Percentiles rank a stretch among this genome's conserved stretches.
These are phyloP conservation scores for Ageneiosus marmoratus DNA, from an alignment of 2,113 vertebrate genomes.

Conservation along the genomic window DNA sequence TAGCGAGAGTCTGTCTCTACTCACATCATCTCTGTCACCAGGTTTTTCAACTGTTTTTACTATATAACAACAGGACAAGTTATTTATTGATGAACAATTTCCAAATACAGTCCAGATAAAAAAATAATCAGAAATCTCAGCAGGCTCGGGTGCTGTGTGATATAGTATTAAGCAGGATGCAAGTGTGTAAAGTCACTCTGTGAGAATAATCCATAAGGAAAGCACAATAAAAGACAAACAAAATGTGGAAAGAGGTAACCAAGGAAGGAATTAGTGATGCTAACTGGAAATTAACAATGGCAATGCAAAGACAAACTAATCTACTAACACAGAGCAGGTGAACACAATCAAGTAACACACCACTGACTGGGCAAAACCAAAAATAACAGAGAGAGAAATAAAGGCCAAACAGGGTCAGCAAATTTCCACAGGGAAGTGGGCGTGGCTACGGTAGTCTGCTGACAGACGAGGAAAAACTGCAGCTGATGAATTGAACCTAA, in stretches of 20 bases:
- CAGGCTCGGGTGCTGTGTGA: too few species aligned
- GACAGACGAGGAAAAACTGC: neutral
- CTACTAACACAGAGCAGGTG: neutral
- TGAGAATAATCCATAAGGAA: neutral
- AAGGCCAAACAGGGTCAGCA: neutral
- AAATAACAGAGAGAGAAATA: neutral
- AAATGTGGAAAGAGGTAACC: neutral
- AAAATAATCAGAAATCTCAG: too few species aligned
- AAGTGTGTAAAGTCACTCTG: neutral
- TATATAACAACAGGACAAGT: too few species aligned
- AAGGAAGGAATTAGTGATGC: neutral
- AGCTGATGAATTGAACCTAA: neutral
- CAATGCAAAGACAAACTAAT: neutral
- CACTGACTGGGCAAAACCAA: neutral
- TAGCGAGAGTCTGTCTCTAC: neutral
- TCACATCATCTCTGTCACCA: neutral
- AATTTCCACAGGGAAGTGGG: neutral
- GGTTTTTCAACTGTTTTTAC: too few species aligned
- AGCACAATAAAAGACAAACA: neutral
- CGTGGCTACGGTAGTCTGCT: neutral
- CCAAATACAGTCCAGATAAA: neutral
- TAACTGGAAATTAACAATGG: too few species aligned
- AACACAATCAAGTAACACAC: neutral
- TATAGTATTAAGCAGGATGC: neutral
- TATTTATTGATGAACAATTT: neutral